Conservation (phyloP, 2,888 invertebrate genomes). For the Dexiosoma caninum region DNA sequence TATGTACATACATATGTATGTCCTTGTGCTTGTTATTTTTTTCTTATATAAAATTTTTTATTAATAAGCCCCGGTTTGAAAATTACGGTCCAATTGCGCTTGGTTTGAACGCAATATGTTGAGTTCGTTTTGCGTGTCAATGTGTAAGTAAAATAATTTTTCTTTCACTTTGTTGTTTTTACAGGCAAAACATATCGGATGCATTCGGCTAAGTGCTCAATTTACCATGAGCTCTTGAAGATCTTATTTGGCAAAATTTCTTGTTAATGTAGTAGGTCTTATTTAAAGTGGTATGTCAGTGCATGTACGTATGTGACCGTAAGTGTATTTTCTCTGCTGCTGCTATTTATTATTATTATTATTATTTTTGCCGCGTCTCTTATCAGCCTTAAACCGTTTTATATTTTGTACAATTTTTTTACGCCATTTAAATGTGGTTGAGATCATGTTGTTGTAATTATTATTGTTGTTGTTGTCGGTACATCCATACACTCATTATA, state of each 20-base stretch:
- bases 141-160: not conserved
- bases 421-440: constrained; percentile 65
- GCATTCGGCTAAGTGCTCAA: constrained; percentile 42
- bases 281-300: too few species aligned
- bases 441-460: constrained; percentile 54
- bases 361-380: constrained; percentile 57
- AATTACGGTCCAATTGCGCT: constrained; percentile 27
- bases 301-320: not conserved
- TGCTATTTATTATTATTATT: constrained; percentile 58
- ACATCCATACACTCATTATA: not conserved
- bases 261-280: not conserved
- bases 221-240: constrained; percentile 7
- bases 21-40: not conserved
- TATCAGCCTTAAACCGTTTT: constrained; percentile 64
- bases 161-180: not conserved
- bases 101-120: constrained; percentile 32
- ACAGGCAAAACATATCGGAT: constrained; percentile 8
- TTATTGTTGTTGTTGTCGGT: constrained; percentile 39
- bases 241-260: constrained; percentile 28
- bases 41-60: too few species aligned
- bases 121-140: too few species aligned
- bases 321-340: constrained; percentile 1
- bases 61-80: not conserved
- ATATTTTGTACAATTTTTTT: constrained; percentile 59
- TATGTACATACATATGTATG: not conserved